Evolutionary conservation across 2,113 vertebrate species (phyloP).

Genomic region (Gorilla gorilla): DNA sequence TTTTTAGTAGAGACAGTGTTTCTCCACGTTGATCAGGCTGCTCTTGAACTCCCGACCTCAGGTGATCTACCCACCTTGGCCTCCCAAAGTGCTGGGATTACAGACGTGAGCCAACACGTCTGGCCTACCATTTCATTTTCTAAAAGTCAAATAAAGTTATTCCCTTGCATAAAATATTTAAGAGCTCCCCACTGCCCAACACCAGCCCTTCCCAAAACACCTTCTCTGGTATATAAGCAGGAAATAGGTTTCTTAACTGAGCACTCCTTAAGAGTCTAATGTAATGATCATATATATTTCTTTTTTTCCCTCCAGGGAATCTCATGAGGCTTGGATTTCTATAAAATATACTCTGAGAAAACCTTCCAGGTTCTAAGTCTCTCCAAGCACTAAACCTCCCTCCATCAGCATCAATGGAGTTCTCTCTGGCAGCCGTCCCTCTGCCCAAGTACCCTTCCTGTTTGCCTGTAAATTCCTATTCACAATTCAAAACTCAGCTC

Average conservation of each 20-base stretch:
- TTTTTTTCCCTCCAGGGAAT: too few species aligned
- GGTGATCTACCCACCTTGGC: too few species aligned
- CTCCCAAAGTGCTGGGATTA: too few species aligned
- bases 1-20: too few species aligned
- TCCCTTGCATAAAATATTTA: not conserved
- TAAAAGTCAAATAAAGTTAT: not conserved
- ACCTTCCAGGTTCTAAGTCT: not conserved
- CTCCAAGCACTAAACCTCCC: too few species aligned
- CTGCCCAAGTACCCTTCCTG: not conserved
- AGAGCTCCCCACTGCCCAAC: not conserved
- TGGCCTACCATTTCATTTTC: too few species aligned
- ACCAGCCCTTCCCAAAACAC: not conserved
- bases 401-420: too few species aligned
- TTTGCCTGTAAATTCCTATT: not conserved
- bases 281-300: not conserved
- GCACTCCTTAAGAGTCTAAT: not conserved
- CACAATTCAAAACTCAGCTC: not conserved
- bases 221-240: not conserved
- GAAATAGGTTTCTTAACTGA: not conserved
- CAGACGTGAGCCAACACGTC: too few species aligned
- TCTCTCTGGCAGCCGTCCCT: not conserved
- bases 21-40: too few species aligned
- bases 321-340: not conserved
- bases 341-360: not conserved
- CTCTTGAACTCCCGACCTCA: too few species aligned